These are phyloP conservation scores for Microlaimidae sp. DNA, from an alignment of 2,888 invertebrate genomes.

Conservation along the genomic window DNA sequence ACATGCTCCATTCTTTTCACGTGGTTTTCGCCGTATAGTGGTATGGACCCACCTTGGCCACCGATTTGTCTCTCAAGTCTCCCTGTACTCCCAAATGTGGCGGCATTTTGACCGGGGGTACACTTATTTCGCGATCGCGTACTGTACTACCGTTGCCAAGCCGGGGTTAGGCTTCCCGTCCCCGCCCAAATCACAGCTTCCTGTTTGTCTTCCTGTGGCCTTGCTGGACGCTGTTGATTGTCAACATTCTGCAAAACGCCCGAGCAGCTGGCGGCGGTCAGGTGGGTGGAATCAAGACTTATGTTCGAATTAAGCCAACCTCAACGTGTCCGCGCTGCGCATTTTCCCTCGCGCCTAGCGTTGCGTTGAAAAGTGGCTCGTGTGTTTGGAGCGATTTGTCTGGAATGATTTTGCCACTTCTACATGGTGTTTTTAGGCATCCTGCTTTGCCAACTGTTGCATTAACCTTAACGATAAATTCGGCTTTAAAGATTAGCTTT, in stretches of 20 bases:
- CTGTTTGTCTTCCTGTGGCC: slow-evolving; percentile 77
- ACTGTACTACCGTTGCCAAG: slow-evolving; percentile 49
- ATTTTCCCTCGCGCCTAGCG: slow-evolving; percentile 7
- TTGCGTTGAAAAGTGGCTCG: neutral
- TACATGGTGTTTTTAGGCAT: neutral
- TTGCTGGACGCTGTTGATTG: slow-evolving; percentile 62
- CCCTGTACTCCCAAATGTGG: slow-evolving; percentile 92
- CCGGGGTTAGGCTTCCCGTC: slow-evolving; percentile 39
- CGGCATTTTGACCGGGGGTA: slow-evolving; percentile 81
- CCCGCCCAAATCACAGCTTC: slow-evolving; percentile 58
- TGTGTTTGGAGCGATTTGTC: neutral
- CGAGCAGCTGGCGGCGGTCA: slow-evolving; percentile 39
- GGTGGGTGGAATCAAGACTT: too few species aligned
- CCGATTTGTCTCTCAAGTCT: slow-evolving; percentile 76
- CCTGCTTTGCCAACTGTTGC: neutral
- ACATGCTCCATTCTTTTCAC: slow-evolving; percentile 76
- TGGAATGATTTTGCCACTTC: neutral
- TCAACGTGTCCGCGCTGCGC: neutral
- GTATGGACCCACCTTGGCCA: slow-evolving; percentile 49
- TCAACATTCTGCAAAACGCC: slow-evolving; percentile 57
- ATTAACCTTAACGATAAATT: too few species aligned
- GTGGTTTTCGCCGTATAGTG: slow-evolving; percentile 51
- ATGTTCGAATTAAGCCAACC: neutral
- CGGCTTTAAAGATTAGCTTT: too few species aligned
- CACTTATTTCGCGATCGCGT: slow-evolving; percentile 57